A percentile compares a stretch with the other conserved stretches of the same genome.
Conservation (phyloP, 2,113 vertebrate genomes). For the Parotia lawesii region DNA sequence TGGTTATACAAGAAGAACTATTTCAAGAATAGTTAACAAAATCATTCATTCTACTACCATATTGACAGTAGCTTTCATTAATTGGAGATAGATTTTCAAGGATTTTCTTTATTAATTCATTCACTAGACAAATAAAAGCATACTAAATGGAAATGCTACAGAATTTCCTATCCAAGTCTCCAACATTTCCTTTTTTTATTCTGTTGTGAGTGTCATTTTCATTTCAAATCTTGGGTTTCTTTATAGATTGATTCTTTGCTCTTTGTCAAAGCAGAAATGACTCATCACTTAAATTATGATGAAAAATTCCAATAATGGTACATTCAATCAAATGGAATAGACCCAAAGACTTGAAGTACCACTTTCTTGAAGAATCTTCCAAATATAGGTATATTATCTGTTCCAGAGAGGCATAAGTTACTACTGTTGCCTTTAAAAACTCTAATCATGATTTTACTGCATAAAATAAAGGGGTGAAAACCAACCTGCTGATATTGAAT, state of each 20-base stretch:
- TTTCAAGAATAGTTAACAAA: background rate
- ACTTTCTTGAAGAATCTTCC: background rate
- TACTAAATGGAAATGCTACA: background rate
- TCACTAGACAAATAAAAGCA: background rate
- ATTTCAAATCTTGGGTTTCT: background rate
- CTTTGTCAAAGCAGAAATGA: conserved; percentile 16
- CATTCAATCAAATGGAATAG: background rate
- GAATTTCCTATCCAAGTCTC: background rate
- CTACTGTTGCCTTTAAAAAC: background rate
- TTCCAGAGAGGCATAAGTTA: background rate
- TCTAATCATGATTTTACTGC: background rate
- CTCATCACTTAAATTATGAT: background rate
- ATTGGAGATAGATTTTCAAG: background rate
- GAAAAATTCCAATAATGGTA: background rate
- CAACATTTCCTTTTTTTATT: background rate
- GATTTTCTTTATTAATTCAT: background rate
- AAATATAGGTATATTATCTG: background rate
- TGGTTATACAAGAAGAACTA: background rate
- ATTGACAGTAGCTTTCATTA: background rate
- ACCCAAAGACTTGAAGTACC: background rate
- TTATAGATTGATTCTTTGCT: background rate
- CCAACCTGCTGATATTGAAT: background rate
- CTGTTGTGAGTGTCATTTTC: background rate
- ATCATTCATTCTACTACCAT: background rate
- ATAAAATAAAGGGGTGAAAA: background rate